Evolutionary conservation across 2,797 vertebrate genomes (phyloP).

Genomic region (Sparus aurata): DNA sequence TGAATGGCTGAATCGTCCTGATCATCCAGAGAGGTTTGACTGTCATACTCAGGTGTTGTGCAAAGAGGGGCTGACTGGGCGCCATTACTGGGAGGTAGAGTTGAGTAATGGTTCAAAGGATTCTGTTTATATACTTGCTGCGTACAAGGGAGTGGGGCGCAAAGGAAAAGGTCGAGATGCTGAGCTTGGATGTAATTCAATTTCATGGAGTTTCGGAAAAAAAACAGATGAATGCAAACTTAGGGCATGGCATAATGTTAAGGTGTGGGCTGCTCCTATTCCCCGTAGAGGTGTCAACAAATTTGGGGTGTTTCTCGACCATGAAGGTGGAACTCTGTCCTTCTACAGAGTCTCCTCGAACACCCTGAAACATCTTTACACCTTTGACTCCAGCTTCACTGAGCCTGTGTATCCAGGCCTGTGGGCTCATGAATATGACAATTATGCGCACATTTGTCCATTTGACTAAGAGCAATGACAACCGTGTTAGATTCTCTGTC

Average conservation of each 20-base stretch:
- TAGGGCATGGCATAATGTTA: background rate
- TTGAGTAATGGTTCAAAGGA: too few relatives aligned
- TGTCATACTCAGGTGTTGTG: too few relatives aligned
- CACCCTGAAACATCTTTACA: background rate
- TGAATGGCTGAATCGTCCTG: too few relatives aligned
- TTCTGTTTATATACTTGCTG: accelerated
- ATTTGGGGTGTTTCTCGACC: slow-evolving; percentile 40
- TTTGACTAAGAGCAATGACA: background rate
- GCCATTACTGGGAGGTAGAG: background rate
- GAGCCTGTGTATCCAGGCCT: slow-evolving; percentile 32
- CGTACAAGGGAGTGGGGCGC: background rate
- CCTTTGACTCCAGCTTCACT: slow-evolving; percentile 4
- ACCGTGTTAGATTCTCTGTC: background rate
- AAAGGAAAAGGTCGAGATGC: accelerated
- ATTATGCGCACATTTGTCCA: background rate
- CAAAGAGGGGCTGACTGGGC: too few relatives aligned
- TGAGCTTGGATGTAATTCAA: accelerated
- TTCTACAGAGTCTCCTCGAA: background rate
- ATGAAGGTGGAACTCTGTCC: slow-evolving; percentile 24
- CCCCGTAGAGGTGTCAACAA: background rate
- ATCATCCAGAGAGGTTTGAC: too few relatives aligned
- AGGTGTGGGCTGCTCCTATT: accelerated
- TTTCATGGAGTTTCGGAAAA: slow-evolving; percentile 5
- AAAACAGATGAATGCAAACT: too few relatives aligned
- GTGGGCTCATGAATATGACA: accelerated